phyloP scores from a whole-genome alignment of 2,113 vertebrate species.

The Saccopteryx bilineata region DNA sequence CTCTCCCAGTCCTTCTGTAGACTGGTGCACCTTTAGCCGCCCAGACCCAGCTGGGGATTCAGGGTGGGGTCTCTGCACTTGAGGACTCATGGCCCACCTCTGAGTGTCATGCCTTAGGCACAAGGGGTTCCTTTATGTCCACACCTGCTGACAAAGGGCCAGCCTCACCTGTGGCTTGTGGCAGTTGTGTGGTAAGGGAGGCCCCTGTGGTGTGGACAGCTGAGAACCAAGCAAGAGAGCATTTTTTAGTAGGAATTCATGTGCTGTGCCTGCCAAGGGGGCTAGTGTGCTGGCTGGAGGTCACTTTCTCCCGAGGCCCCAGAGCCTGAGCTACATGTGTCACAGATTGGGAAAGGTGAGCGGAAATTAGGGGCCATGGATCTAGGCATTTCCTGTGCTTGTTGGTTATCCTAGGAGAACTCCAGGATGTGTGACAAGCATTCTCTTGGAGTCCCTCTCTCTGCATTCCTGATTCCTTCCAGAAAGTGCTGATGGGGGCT shows the following conservation, averaged over 20 bases:
- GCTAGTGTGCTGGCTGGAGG: neutral
- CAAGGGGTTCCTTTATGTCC: neutral
- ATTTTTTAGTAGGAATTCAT: neutral
- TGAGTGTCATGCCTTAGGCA: neutral
- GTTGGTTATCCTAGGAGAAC: neutral
- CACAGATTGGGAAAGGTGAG: neutral
- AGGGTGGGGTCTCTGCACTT: neutral
- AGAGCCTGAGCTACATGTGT: neutral
- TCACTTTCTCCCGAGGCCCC: neutral
- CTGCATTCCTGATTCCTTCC: neutral
- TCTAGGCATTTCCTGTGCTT: neutral
- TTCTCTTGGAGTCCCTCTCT: neutral
- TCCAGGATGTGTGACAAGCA: neutral
- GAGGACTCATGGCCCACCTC: neutral
- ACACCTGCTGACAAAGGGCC: neutral
- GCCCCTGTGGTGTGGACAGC: neutral
- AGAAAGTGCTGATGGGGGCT: neutral
- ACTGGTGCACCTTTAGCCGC: neutral
- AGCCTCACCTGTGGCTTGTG: neutral
- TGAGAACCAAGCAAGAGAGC: accelerated
- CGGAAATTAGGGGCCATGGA: neutral
- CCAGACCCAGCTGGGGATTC: neutral
- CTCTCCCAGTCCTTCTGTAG: neutral
- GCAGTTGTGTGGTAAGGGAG: neutral
- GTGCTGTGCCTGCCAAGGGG: neutral